Conservation (phyloP, 2,797 vertebrate species). For the Acrossocheilus fasciatus region DNA sequence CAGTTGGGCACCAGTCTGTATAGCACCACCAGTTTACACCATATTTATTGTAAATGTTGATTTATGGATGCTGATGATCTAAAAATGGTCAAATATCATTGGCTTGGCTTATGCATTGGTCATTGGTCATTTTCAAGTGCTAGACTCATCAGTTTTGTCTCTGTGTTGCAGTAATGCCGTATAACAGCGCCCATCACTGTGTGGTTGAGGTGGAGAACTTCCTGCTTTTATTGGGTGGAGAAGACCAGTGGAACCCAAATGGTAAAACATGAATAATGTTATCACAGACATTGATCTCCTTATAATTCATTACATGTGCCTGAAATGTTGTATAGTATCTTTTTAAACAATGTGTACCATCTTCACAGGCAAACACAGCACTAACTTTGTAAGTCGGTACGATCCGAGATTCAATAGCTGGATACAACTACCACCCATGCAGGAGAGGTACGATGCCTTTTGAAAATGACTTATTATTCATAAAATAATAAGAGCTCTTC, state of each 20-base stretch:
- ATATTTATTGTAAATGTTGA: not conserved
- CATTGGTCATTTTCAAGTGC: not conserved
- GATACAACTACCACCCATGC: constrained; percentile 99
- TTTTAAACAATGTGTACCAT: not conserved
- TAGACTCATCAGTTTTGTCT: constrained; percentile 43
- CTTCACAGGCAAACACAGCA: constrained; percentile 95
- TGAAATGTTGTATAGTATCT: not conserved
- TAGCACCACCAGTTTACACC: not conserved
- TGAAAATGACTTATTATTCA: constrained; percentile 45
- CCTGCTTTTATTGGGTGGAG: constrained; percentile 94
- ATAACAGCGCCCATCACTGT: constrained; percentile 99
- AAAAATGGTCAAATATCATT: not conserved
- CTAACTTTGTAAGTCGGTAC: constrained; percentile 98
- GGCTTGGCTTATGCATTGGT: not conserved
- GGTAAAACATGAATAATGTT: constrained; percentile 71
- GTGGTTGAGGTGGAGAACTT: constrained; percentile 99
- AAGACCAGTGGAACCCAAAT: constrained; percentile 99
- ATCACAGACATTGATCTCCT: not conserved
- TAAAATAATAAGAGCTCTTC: constrained; percentile 49
- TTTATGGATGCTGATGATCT: not conserved
- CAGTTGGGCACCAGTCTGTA: not conserved
- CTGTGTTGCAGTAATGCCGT: constrained; percentile 93
- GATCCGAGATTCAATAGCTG: constrained; percentile 99
- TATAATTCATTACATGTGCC: not conserved
- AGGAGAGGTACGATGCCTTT: constrained; percentile 88